These are phyloP conservation scores for Hemibagrus guttatus DNA, from an alignment of 2,797 vertebrate species.

Conservation along the genomic window DNA sequence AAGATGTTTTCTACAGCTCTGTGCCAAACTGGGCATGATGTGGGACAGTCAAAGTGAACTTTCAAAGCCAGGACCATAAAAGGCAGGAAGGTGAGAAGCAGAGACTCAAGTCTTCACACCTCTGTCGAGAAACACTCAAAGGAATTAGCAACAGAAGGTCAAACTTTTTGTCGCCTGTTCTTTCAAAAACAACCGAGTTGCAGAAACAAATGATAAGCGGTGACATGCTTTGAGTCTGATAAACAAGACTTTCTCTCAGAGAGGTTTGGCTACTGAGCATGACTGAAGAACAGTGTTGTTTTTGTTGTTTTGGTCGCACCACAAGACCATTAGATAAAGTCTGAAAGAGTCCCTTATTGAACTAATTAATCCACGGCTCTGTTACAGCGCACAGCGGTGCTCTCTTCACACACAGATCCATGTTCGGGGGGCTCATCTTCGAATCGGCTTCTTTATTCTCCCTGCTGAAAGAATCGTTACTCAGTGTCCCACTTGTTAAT, in stretches of 20 bases:
- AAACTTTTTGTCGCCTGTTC: not conserved
- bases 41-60: slow-evolving; percentile 22
- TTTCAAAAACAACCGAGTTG: slow-evolving; percentile 20
- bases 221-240: slow-evolving; percentile 29
- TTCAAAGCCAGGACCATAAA: slow-evolving; percentile 49
- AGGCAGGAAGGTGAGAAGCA: slow-evolving; percentile 46
- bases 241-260: slow-evolving; percentile 52
- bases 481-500: not conserved
- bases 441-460: not conserved
- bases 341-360: slow-evolving; percentile 45
- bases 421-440: slow-evolving; percentile 16
- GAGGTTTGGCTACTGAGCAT: not conserved
- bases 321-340: slow-evolving; percentile 45
- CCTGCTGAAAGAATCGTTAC: not conserved
- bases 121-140: slow-evolving; percentile 5
- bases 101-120: slow-evolving; percentile 24
- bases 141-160: slow-evolving; percentile 5
- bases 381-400: slow-evolving; percentile 22
- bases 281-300: slow-evolving; percentile 30
- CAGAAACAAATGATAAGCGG: slow-evolving; percentile 38
- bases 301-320: slow-evolving; percentile 35
- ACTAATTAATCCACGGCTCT: slow-evolving; percentile 33
- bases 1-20: slow-evolving; percentile 29
- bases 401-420: slow-evolving; percentile 23
- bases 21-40: slow-evolving; percentile 41